Base-by-base conservation (phyloP, 2,888 invertebrate genomes). In the Philopedon plagiatum region DNA sequence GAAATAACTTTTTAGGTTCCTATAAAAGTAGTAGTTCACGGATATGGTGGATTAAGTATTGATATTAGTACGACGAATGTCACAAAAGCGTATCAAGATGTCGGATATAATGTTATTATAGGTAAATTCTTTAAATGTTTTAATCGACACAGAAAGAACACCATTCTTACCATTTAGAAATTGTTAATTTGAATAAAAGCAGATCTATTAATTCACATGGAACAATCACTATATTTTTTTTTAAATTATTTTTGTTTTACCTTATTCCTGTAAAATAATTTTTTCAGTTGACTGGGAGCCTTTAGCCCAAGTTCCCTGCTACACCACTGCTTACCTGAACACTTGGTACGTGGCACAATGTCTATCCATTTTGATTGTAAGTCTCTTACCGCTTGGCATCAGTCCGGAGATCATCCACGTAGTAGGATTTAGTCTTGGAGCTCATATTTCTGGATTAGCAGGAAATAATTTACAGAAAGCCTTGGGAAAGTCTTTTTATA, bases 381-480 rank as follows among this genome's bases (percentile, higher is more conserved):
- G 86, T 51, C 77, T 89, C 5, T 75, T 84, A 15, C 79, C 82
- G 32, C 75, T 72, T 29, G 84, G 85, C 0, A 79, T 82, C 23
- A 76, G 84, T 69, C 83, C 87, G 0, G 75, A 76, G 9, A 82
- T 87, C 44, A 81, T 89, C 9, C 90, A 90, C 80, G 80, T 88
- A 44, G 86, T 90, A 60, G 90, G 90, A 0, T 90, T 90, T 78
- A 90, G 90, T 75, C 81, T 90, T 0, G 90, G 90, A 0, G 90
- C 89, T 0, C 89, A 89, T 76, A 86, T 89, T 18, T 79, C 87
- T 78, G 77, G 88, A 80, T 78, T 88, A 78, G 84, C 85, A 44
- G 85, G 83, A 39, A 70, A 66, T 49, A 66, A 74, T 46, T 46
- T 69, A 85, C 83, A 80, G 82, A 91, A 18, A 81, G 84, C 34